Evolutionary conservation across 2,888 invertebrate species (phyloP).

Genomic region (Bhutanitis thaidina): DNA sequence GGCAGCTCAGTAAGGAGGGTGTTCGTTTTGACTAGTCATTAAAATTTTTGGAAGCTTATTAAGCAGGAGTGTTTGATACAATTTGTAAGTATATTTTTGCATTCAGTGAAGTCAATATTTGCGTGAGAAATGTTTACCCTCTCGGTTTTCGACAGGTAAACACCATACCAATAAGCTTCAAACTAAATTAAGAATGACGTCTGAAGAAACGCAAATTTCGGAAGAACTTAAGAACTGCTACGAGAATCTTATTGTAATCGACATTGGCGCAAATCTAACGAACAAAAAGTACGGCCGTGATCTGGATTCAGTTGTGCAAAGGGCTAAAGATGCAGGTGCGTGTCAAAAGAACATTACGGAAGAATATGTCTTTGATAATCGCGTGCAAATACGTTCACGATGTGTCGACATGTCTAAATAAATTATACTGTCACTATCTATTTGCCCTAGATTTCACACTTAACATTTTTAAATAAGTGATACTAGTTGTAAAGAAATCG

Average conservation of each 20-base stretch:
- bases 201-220: conserved; percentile 72
- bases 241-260: conserved; percentile 94
- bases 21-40: conserved; percentile 64
- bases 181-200: conserved; percentile 70
- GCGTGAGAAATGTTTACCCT: not conserved
- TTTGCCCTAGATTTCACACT: not conserved
- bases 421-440: not conserved
- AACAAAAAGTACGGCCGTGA: conserved; percentile 96
- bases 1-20: conserved; percentile 71
- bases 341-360: conserved; percentile 14
- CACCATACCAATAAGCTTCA: conserved; percentile 74
- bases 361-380: conserved; percentile 18
- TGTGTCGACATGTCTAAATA: conserved; percentile 13
- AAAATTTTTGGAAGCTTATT: conserved; percentile 68
- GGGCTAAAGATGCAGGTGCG: conserved; percentile 94
- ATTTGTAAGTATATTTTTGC: conserved; percentile 55
- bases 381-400: conserved; percentile 29
- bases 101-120: not conserved
- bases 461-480: not conserved
- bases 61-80: conserved; percentile 77
- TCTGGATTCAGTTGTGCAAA: conserved; percentile 93
- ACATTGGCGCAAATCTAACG: conserved; percentile 95
- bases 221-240: conserved; percentile 88
- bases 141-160: conserved; percentile 55
- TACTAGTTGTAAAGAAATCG: too few species aligned